A percentile compares a stretch with the other conserved stretches of the same genome.
Evolutionary conservation across 1,140 invertebrate species (phyloP).

Genomic region (Proales similis): DNA sequence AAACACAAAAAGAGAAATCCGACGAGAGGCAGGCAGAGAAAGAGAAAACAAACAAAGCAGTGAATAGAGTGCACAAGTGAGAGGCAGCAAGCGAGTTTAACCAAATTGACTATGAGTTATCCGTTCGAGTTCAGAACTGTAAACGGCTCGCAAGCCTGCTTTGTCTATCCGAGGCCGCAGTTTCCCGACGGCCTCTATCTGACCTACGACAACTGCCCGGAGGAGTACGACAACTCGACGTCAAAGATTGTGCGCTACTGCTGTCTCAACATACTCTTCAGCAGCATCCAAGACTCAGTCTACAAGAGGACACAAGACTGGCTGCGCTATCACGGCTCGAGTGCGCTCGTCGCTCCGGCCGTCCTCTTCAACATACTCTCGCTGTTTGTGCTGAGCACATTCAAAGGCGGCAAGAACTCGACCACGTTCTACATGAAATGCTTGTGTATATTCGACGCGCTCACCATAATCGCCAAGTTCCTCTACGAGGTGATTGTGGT

Average conservation of each 20-base stretch:
- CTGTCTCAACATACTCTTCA: slow-evolving; percentile 19
- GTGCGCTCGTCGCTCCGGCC: slow-evolving; percentile 17
- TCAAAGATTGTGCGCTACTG: slow-evolving; percentile 18
- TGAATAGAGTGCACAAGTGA: too few species aligned
- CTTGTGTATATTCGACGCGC: slow-evolving; percentile 28
- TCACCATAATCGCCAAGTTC: slow-evolving; percentile 25
- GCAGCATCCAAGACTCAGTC: slow-evolving; percentile 4
- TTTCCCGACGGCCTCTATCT: slow-evolving; percentile 20
- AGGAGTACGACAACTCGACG: slow-evolving; percentile 16
- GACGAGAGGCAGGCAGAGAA: too few species aligned
- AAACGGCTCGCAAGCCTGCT: slow-evolving; percentile 11
- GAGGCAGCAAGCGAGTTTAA: too few species aligned
- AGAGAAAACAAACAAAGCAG: too few species aligned
- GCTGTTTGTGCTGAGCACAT: slow-evolving; percentile 5
- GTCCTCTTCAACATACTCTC: slow-evolving; percentile 31
- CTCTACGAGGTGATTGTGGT: slow-evolving; percentile 30
- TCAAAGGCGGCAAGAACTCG: slow-evolving; percentile 7
- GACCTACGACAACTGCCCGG: slow-evolving; percentile 33
- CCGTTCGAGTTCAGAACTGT: slow-evolving; percentile 9
- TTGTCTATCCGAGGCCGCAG: slow-evolving; percentile 16
- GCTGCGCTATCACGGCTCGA: slow-evolving; percentile 23
- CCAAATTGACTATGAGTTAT: too few species aligned
- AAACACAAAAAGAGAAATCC: too few species aligned
- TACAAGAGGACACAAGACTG: slow-evolving; percentile 36
- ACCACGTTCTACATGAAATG: slow-evolving; percentile 32